Evolutionary conservation across 2,888 invertebrate genomes (phyloP), one percentile per base, ranked within the genome.

Genomic region (Notodonta dromedarius): DNA sequence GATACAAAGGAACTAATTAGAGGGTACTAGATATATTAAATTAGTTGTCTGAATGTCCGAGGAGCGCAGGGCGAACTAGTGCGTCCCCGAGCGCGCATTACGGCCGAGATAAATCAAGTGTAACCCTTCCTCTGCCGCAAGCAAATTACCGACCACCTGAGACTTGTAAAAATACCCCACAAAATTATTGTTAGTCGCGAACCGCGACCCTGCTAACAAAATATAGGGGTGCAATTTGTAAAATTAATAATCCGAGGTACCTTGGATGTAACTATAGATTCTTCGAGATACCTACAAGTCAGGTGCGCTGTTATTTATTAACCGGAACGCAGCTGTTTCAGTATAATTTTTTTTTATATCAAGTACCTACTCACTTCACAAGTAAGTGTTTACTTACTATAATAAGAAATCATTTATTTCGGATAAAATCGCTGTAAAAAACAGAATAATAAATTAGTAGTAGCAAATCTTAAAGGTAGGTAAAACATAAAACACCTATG

Each of bases 101-200:
- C 80, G 68, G 72, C 66, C 66, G 63, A 83, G 79, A 92, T 93
- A 93, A 93, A 93, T 92, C 92, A 91, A 74, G 83, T 75, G 81
- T 85, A 93, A 92, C 93, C 92, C 92, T 92, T 91, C 88, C 79
- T 75, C 78, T 65, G 73, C 80, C 81, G 76, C 87, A 86, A 88
- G 87, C 90, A 91, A 91, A 91, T 91, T 90, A 90, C 88, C 73
- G 79, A 85, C 91, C 93, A 93, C 93, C 93, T 93, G 93, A 93
- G 93, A 91, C 92, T 90, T 87, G 84, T 87, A 91, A 92, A 92
- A 92, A 90, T 85, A 76, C 83, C 86, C 82, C 82, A 74, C 82
- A 80, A 84, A 83, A 86, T 89, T 79, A 88, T 85, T 84, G 82
- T 76, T 77, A 79, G 75, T 77, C 64, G 70, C 70, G 67, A 74